Percentiles rank a stretch among this genome's conserved stretches.
These are phyloP conservation scores for Epizoanthus rinbou DNA, from an alignment of 92 coral and sea anemone species.

Conservation along the genomic window DNA sequence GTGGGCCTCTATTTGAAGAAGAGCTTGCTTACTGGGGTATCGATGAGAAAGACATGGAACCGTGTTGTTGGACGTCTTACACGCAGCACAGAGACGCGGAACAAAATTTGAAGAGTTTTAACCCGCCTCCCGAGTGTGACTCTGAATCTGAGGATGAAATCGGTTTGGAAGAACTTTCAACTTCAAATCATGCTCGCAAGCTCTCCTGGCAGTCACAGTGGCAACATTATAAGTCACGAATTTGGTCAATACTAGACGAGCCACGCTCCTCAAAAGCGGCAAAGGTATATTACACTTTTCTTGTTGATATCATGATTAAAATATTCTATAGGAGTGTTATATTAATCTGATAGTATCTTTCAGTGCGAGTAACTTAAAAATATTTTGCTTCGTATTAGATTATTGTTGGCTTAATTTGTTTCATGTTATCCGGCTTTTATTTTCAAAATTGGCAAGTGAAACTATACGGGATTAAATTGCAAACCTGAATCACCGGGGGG, in stretches of 20 bases:
- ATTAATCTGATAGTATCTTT: conserved; percentile 3
- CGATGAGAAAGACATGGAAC: conserved; percentile 97
- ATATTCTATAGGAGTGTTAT: neutral
- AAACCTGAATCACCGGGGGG: neutral
- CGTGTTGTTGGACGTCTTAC: conserved; percentile 94
- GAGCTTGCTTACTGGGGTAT: conserved; percentile 97
- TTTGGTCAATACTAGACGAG: conserved; percentile 92
- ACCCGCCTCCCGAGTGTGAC: conserved; percentile 58
- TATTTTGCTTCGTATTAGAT: neutral
- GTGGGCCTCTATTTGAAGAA: conserved; percentile 94
- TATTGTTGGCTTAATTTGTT: neutral
- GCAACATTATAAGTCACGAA: conserved; percentile 75
- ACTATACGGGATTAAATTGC: neutral
- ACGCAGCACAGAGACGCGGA: conserved; percentile 95
- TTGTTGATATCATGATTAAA: neutral
- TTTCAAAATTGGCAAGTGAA: neutral
- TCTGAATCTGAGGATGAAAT: conserved; percentile 63
- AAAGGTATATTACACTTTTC: conserved; percentile 53
- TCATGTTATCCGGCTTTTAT: conserved; percentile 5
- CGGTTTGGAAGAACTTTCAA: conserved; percentile 48
- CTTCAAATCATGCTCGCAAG: conserved; percentile 45
- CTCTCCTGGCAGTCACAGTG: conserved; percentile 60
- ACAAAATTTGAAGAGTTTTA: conserved; percentile 86
- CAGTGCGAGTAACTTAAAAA: neutral
- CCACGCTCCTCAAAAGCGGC: conserved; percentile 92